Conservation (phyloP, 2,888 invertebrate genomes). For the Himalopsyche kuldschensis region DNA sequence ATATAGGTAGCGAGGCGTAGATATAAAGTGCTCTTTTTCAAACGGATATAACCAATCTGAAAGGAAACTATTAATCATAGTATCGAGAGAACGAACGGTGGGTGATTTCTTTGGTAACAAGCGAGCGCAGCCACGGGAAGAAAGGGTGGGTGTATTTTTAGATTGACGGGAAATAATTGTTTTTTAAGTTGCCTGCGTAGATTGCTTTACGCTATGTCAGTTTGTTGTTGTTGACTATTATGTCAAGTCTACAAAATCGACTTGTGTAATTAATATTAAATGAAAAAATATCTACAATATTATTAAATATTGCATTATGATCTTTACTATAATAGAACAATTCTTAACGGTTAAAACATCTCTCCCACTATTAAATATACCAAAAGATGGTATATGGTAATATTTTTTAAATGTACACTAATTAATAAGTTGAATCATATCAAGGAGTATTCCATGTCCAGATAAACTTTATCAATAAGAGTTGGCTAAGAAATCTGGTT, state of each 20-base stretch:
- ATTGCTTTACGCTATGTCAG: background rate
- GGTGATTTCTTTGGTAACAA: background rate
- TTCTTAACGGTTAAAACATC: too few relatives aligned
- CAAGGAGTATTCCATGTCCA: too few relatives aligned
- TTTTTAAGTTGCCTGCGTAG: background rate
- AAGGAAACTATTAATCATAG: slow-evolving; percentile 38
- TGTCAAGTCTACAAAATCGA: background rate
- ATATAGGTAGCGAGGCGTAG: background rate
- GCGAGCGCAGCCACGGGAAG: background rate
- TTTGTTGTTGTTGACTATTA: background rate
- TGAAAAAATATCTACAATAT: too few relatives aligned
- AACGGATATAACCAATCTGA: slow-evolving; percentile 38
- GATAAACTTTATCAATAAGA: too few relatives aligned
- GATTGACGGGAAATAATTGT: background rate
- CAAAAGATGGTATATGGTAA: too few relatives aligned
- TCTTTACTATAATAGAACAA: too few relatives aligned
- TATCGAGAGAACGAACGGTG: background rate
- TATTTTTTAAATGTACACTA: too few relatives aligned
- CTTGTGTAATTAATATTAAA: too few relatives aligned
- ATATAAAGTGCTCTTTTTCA: slow-evolving; percentile 16
- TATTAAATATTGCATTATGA: too few relatives aligned
- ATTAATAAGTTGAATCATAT: too few relatives aligned
- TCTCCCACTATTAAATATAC: too few relatives aligned
- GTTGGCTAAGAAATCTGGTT: too few relatives aligned
- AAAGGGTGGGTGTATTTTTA: background rate